These are phyloP conservation scores for Drosophila eohydei DNA, from an alignment of 2,888 invertebrate genomes.

Conservation along the genomic window DNA sequence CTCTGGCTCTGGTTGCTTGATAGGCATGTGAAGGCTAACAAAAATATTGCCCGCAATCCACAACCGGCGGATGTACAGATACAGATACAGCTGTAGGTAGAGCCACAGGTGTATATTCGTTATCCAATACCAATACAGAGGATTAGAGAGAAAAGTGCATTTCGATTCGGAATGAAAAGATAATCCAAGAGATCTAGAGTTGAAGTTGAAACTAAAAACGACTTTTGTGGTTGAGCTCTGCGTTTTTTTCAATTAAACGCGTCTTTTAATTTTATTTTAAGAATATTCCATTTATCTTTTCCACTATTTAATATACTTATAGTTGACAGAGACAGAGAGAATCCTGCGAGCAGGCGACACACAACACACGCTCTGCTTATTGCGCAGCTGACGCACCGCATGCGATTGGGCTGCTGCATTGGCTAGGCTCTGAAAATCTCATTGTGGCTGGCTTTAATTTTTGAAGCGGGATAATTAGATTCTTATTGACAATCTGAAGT, in stretches of 20 bases:
- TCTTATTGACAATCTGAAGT: too few species aligned
- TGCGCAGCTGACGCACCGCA: too few species aligned
- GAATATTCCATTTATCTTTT: too few species aligned
- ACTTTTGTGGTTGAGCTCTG: conserved; percentile 54
- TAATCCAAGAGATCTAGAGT: conserved; percentile 21
- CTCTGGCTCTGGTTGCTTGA: conserved; percentile 17
- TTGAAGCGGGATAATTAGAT: too few species aligned
- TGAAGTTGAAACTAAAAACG: conserved; percentile 51
- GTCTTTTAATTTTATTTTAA: background rate
- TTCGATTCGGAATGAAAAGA: conserved; percentile 27
- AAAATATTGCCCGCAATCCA: conserved; percentile 26
- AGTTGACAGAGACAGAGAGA: too few species aligned
- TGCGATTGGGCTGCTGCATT: too few species aligned
- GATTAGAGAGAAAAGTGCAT: conserved; percentile 1
- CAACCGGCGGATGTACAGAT: conserved; percentile 42
- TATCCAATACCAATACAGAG: background rate
- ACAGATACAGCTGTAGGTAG: conserved; percentile 4
- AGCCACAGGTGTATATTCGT: conserved; percentile 1
- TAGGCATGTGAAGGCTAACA: conserved; percentile 34
- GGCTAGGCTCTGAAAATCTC: too few species aligned
- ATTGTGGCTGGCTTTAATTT: too few species aligned
- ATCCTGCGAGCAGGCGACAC: too few species aligned
- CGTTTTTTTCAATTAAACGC: conserved; percentile 67
- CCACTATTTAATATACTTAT: too few species aligned
- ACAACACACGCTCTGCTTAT: too few species aligned